Evolutionary conservation across 2,888 invertebrate genomes (phyloP).

Genomic region (Diaphora mendica): DNA sequence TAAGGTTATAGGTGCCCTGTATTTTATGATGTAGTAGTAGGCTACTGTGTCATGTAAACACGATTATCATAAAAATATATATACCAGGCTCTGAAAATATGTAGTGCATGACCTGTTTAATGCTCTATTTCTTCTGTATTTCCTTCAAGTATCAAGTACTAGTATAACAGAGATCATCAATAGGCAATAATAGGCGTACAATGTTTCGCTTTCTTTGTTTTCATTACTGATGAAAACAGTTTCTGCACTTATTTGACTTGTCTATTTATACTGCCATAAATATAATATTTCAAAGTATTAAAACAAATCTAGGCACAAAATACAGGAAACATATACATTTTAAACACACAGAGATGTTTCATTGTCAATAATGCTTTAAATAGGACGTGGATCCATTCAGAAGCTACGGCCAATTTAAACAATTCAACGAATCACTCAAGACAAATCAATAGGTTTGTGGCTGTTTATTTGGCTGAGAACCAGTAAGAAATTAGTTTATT

Average conservation of each 20-base stretch:
- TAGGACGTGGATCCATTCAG: conserved; percentile 11
- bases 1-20: background rate
- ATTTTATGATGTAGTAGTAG: background rate
- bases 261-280: background rate
- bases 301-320: background rate
- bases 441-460: conserved; percentile 25
- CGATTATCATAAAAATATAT: background rate
- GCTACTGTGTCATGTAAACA: conserved; percentile 1
- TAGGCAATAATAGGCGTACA: background rate
- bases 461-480: conserved; percentile 26
- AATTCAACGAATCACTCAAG: conserved; percentile 30
- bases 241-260: background rate
- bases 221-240: background rate
- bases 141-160: too few relatives aligned
- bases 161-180: conserved; percentile 16
- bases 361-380: background rate
- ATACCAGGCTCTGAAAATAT: conserved; percentile 17
- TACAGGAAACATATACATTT: background rate
- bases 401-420: conserved; percentile 25
- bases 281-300: background rate
- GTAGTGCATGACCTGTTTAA: background rate
- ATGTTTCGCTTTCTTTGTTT: background rate
- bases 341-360: background rate
- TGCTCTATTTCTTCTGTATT: conserved; percentile 8
- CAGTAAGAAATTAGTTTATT: conserved; percentile 24